Evolutionary conservation across 37 sponge, comb jelly and placozoan genomes (phyloP), one percentile per base, ranked within the genome.

Genomic region (Dysidea cf. avara): DNA sequence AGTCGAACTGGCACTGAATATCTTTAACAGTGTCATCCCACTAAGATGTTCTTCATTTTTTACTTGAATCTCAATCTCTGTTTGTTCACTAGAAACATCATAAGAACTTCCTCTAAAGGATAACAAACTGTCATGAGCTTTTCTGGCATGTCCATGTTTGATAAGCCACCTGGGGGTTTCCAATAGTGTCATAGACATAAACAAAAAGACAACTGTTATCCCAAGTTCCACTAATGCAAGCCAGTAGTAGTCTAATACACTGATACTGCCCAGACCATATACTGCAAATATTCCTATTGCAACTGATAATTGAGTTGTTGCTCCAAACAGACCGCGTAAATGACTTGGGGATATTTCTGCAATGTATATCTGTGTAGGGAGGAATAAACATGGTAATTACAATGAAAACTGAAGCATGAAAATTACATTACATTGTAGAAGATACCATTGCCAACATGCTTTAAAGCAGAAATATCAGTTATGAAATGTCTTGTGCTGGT

Each of bases 321-420:
- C 57, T 24, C 81, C 35, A 43, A 68, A 86, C n/a, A 79, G 2
- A 4, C 86, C 86, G 9, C 81, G 43, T 13, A 80, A 39, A 24
- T 60, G 68, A 17, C 75, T 26, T n/a, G 81, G 66, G 13, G 86
- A 79, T 40, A 86, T 76, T 56, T 81, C 87, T 30, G 74, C 79
- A 25, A 61, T 61, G 53, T 94, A 94, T 39, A 94, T 83, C 94
- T 94, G 59, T 2, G 22, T 1, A 1, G n/a, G n/a, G n/a, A n/a
- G n/a, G n/a, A n/a, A n/a, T n/a, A n/a, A n/a, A n/a, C n/a, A n/a
- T n/a, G n/a, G n/a, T n/a, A n/a, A n/a, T n/a, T n/a, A n/a, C n/a
- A n/a, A n/a, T n/a, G n/a, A n/a, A n/a, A n/a, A n/a, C n/a, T n/a
- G n/a, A n/a, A n/a, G n/a, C n/a, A n/a, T n/a, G n/a, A n/a, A n/a